Evolutionary conservation across 2,797 vertebrate species (phyloP).

Genomic region (Chelonia mydas): DNA sequence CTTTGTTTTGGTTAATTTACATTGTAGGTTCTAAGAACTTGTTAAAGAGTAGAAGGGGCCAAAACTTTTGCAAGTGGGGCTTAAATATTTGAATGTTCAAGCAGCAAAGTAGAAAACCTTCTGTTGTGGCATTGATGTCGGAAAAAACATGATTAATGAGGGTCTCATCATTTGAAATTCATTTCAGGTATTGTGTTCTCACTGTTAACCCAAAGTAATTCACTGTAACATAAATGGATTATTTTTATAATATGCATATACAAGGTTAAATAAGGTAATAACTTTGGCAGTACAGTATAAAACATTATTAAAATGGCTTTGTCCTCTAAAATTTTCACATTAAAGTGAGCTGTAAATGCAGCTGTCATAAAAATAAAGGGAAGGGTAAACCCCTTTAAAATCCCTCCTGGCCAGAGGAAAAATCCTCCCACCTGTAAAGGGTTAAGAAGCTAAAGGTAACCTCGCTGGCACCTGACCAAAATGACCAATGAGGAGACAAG

Average conservation of each 20-base stretch:
- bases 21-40: neutral
- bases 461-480: too few relatives aligned
- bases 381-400: too few relatives aligned
- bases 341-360: constrained; percentile 59
- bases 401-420: too few relatives aligned
- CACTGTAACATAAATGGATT: constrained; percentile 80
- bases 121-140: constrained; percentile 69
- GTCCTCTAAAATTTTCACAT: constrained; percentile 63
- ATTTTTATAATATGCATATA: constrained; percentile 78
- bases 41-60: neutral
- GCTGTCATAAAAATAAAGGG: too few relatives aligned
- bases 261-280: constrained; percentile 76
- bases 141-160: constrained; percentile 83
- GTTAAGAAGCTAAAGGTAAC: too few relatives aligned
- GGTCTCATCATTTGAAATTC: constrained; percentile 78
- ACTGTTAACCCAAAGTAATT: constrained; percentile 77
- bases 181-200: constrained; percentile 76
- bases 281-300: constrained; percentile 70
- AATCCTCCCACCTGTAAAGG: too few relatives aligned
- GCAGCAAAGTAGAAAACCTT: constrained; percentile 74
- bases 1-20: constrained; percentile 38
- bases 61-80: constrained; percentile 51
- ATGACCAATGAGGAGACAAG: too few relatives aligned
- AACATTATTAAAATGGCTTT: constrained; percentile 67
- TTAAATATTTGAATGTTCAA: constrained; percentile 68